A percentile compares a stretch with the other conserved stretches of the same genome.
phyloP scores from a whole-genome alignment of 2,888 invertebrate genomes.

The Eupithecia centaureata region DNA sequence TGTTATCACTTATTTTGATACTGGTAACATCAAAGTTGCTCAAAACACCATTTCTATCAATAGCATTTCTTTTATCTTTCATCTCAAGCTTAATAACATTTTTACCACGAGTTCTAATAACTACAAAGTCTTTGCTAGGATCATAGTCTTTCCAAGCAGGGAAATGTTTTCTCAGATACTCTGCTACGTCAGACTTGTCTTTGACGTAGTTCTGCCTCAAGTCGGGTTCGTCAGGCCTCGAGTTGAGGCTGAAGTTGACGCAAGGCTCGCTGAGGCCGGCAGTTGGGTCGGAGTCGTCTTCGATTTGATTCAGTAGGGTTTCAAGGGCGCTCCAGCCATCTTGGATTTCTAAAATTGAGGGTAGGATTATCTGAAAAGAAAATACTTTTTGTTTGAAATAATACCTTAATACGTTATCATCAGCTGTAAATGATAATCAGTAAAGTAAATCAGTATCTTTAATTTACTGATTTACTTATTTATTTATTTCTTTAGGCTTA shows the following conservation, averaged over 20 bases:
- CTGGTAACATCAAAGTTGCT: background rate
- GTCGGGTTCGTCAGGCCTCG: background rate
- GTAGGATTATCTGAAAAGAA: constrained; percentile 15
- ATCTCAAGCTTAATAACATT: background rate
- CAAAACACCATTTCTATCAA: background rate
- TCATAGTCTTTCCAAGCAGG: constrained; percentile 48
- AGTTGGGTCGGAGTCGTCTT: constrained; percentile 3
- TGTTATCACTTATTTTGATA: background rate
- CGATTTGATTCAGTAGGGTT: constrained; percentile 10
- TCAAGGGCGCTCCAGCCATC: constrained; percentile 1
- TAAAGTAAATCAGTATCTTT: too few species aligned
- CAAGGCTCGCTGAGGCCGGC: background rate
- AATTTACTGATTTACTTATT: too few species aligned
- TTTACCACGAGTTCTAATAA: constrained; percentile 55
- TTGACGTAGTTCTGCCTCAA: constrained; percentile 43
- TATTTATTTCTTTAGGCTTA: too few species aligned
- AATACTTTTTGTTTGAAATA: background rate
- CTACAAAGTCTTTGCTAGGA: constrained; percentile 30
- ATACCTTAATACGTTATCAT: background rate
- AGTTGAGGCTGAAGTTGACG: background rate
- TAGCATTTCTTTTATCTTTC: background rate
- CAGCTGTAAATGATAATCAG: too few species aligned
- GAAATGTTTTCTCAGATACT: constrained; percentile 60
- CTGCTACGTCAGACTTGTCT: constrained; percentile 47
- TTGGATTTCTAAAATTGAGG: constrained; percentile 4